Conservation (phyloP, 2,888 invertebrate species). For the Orthosia incerta region DNA sequence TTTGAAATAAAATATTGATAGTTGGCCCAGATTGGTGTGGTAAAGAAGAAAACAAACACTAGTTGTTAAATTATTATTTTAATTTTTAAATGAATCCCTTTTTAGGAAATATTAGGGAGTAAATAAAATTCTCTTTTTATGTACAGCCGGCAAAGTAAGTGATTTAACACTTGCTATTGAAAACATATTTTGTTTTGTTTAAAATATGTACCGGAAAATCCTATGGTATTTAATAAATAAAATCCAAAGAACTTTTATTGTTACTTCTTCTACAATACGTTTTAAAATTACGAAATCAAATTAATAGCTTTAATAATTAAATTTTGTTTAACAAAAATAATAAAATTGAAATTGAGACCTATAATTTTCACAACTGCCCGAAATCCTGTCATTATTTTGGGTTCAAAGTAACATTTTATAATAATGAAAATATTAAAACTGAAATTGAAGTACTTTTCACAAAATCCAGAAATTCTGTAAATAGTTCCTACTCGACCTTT, state of each 20-base stretch:
- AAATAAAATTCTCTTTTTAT: conserved; percentile 21
- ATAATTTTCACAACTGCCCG: background rate
- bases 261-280: background rate
- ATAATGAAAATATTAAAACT: too few species aligned
- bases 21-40: too few species aligned
- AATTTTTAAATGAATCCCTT: background rate
- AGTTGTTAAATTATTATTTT: background rate
- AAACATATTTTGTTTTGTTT: background rate
- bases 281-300: background rate
- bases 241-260: background rate
- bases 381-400: background rate
- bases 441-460: too few species aligned
- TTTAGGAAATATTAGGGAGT: background rate
- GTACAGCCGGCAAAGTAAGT: conserved; percentile 23
- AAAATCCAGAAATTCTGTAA: too few species aligned
- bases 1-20: background rate
- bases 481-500: too few species aligned
- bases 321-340: too few species aligned
- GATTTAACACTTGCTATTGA: background rate
- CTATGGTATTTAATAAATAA: too few species aligned
- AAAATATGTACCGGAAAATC: background rate
- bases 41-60: too few species aligned
- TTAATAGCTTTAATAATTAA: background rate
- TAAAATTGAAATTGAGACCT: background rate
- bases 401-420: too few species aligned